Percentiles rank a stretch among this genome's conserved stretches.
Conservation (phyloP, 1,140 invertebrate genomes). For the Drosophila virilis region DNA sequence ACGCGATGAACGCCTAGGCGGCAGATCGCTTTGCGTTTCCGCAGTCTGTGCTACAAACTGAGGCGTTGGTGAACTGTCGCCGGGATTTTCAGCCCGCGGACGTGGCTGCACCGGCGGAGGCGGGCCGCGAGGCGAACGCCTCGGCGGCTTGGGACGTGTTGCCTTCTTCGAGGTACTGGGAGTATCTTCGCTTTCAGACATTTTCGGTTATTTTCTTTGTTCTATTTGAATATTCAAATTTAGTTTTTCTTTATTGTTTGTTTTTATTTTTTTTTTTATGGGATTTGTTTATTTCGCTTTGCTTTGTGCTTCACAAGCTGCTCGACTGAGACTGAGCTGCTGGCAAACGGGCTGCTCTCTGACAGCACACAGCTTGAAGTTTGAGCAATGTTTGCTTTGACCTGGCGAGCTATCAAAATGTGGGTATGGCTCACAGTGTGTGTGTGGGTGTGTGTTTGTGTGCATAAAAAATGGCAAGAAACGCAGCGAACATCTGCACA, state of each 20-base stretch:
- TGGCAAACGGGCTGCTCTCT: conserved; percentile 1
- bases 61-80: background rate
- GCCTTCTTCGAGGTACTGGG: background rate
- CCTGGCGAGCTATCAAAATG: conserved; percentile 25
- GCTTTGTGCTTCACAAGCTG: background rate
- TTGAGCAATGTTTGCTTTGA: conserved; percentile 60
- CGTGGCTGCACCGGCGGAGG: background rate
- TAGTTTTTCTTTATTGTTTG: background rate
- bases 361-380: conserved; percentile 42
- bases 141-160: background rate
- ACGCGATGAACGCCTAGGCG: background rate
- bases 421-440: background rate
- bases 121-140: background rate
- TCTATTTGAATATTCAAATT: background rate
- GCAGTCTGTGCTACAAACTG: no score
- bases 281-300: background rate
- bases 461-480: conserved; percentile 28
- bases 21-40: background rate
- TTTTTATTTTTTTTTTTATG: background rate
- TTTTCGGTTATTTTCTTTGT: conserved; percentile 9
- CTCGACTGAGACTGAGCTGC: conserved; percentile 32
- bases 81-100: no score
- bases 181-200: conserved; percentile 10
- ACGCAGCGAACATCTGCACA: conserved; percentile 54
- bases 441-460: conserved; percentile 1